Percentiles rank a stretch among this genome's conserved stretches.
phyloP scores from a whole-genome alignment of 2,888 invertebrate genomes.

The Caenorhabditis drosophilae region DNA sequence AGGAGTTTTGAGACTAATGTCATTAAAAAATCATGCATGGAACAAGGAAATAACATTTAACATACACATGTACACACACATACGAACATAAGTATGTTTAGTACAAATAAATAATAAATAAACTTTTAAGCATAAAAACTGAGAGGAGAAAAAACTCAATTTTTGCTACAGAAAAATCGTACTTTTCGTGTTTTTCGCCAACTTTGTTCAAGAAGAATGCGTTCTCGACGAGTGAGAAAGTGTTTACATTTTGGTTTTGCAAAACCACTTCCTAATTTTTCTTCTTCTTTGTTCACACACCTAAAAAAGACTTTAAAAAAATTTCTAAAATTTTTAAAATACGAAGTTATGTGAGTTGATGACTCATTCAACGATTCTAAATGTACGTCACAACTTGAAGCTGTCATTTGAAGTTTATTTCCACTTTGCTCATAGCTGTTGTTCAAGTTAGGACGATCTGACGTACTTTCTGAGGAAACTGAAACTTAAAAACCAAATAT shows the following conservation, averaged over 20 bases:
- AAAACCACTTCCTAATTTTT: constrained; percentile 2
- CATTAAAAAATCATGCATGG: too few relatives aligned
- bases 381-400: constrained; percentile 33
- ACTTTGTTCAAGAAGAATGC: constrained; percentile 59
- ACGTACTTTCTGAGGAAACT: constrained; percentile 38
- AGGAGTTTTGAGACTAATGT: too few relatives aligned
- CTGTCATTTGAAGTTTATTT: constrained; percentile 25
- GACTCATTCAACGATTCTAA: constrained; percentile 9
- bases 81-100: too few relatives aligned
- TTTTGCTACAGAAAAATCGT: constrained; percentile 1
- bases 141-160: too few relatives aligned
- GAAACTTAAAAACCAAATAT: constrained; percentile 7
- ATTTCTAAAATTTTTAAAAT: not conserved
- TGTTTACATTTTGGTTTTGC: constrained; percentile 42
- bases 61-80: too few relatives aligned
- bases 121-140: too few relatives aligned
- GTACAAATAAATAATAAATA: too few relatives aligned
- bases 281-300: constrained; percentile 29
- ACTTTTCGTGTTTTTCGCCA: constrained; percentile 65
- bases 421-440: too few relatives aligned
- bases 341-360: constrained; percentile 26
- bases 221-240: constrained; percentile 56
- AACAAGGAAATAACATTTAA: too few relatives aligned
- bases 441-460: too few relatives aligned
- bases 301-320: constrained; percentile 19